phyloP scores from a whole-genome alignment of 2,888 invertebrate genomes.

The Zelleria hepariella region DNA sequence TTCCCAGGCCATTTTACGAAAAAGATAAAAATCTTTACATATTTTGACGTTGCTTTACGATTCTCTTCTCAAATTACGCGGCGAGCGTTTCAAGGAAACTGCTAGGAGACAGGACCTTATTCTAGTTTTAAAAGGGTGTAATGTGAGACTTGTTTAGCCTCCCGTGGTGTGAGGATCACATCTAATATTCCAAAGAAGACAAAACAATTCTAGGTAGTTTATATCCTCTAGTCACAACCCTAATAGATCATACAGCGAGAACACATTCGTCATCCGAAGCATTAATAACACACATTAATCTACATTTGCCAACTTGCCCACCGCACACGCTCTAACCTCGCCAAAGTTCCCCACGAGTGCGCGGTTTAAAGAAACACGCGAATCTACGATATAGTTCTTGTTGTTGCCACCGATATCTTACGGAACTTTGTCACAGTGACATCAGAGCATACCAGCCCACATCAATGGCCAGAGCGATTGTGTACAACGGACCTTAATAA shows the following conservation, averaged over 20 bases:
- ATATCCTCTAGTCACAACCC: background rate
- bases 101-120: background rate
- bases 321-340: slow-evolving; percentile 21
- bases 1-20: slow-evolving; percentile 73
- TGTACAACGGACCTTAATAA: slow-evolving; percentile 43
- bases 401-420: slow-evolving; percentile 4
- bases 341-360: background rate
- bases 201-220: background rate
- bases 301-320: slow-evolving; percentile 48
- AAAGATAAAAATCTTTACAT: slow-evolving; percentile 73
- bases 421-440: slow-evolving; percentile 18
- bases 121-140: slow-evolving; percentile 5
- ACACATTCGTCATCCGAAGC: background rate
- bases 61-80: slow-evolving; percentile 68
- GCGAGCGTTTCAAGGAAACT: slow-evolving; percentile 9
- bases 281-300: slow-evolving; percentile 34
- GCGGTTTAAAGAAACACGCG: background rate
- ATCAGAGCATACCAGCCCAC: slow-evolving; percentile 21
- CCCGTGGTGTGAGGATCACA: background rate
- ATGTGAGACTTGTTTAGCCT: background rate
- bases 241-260: background rate
- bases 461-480: slow-evolving; percentile 33
- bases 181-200: background rate
- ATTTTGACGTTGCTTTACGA: slow-evolving; percentile 70
- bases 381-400: background rate